Conservation (phyloP, 2,888 invertebrate species). For the Emmelina monodactyla region DNA sequence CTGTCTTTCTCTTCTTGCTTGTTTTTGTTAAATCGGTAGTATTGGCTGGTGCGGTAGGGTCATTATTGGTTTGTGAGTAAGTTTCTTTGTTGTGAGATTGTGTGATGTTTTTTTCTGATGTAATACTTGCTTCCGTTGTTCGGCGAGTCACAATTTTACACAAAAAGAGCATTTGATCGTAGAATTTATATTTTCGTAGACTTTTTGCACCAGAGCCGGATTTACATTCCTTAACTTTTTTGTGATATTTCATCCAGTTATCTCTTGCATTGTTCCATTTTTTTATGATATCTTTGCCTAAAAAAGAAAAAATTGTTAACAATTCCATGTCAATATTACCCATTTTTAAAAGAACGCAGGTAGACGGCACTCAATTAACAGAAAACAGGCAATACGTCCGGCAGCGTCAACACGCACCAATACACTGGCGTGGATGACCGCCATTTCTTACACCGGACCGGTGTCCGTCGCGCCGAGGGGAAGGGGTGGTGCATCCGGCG, state of each 20-base stretch:
- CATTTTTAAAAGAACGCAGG: constrained; percentile 18
- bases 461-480: constrained; percentile 19
- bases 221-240: constrained; percentile 20
- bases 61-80: constrained; percentile 19
- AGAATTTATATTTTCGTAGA: constrained; percentile 18
- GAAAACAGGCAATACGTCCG: constrained; percentile 19
- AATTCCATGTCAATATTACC: constrained; percentile 19
- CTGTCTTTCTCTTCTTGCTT: constrained; percentile 19
- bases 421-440: constrained; percentile 17
- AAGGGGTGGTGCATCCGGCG: constrained; percentile 19
- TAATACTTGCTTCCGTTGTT: constrained; percentile 18
- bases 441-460: constrained; percentile 17
- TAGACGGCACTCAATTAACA: constrained; percentile 17
- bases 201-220: constrained; percentile 19
- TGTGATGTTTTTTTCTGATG: constrained; percentile 17
- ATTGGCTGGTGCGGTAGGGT: constrained; percentile 18
- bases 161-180: constrained; percentile 17
- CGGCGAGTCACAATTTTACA: constrained; percentile 15
- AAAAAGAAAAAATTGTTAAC: constrained; percentile 15
- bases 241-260: constrained; percentile 21
- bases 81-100: constrained; percentile 18
- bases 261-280: constrained; percentile 17
- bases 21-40: constrained; percentile 16
- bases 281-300: constrained; percentile 14
- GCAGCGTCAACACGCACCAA: constrained; percentile 18